Evolutionary conservation across 2,113 vertebrate species (phyloP).

Genomic region (Oryzias curvinotus): DNA sequence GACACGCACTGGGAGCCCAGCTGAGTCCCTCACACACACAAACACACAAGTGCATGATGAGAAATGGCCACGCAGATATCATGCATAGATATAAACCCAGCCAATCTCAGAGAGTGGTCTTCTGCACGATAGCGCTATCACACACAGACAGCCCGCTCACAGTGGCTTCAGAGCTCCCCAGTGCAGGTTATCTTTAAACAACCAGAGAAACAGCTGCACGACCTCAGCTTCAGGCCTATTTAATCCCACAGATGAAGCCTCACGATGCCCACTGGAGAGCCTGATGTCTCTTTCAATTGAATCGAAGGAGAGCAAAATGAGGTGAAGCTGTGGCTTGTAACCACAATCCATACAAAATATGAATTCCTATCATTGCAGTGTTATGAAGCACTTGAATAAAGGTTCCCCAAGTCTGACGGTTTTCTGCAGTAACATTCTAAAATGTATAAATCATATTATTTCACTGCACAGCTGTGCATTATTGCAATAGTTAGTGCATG

Average conservation of each 20-base stretch:
- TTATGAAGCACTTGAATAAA: constrained; percentile 9
- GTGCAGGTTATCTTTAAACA: constrained; percentile 65
- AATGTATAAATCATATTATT: not conserved
- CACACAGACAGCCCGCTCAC: constrained; percentile 27
- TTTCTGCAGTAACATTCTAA: not conserved
- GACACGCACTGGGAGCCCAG: constrained; percentile 26
- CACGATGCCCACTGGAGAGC: constrained; percentile 35
- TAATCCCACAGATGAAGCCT: constrained; percentile 57
- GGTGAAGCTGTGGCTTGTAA: constrained; percentile 19
- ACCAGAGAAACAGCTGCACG: constrained; percentile 62
- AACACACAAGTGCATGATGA: not conserved
- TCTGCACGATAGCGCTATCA: constrained; percentile 39
- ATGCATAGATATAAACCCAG: constrained; percentile 28
- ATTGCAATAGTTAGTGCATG: no score
- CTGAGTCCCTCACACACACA: constrained; percentile 12
- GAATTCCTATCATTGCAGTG: not conserved
- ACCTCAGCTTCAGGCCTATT: constrained; percentile 43
- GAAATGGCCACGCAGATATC: constrained; percentile 25
- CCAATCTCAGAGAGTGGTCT: constrained; percentile 40
- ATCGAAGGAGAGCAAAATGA: constrained; percentile 44
- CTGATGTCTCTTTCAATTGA: constrained; percentile 49
- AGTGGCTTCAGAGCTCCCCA: constrained; percentile 26
- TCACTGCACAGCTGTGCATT: not conserved
- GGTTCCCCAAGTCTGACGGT: not conserved
- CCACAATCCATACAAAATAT: constrained; percentile 11